Base-by-base conservation (phyloP, 2,888 invertebrate genomes). In the Drosophila pegasa region DNA sequence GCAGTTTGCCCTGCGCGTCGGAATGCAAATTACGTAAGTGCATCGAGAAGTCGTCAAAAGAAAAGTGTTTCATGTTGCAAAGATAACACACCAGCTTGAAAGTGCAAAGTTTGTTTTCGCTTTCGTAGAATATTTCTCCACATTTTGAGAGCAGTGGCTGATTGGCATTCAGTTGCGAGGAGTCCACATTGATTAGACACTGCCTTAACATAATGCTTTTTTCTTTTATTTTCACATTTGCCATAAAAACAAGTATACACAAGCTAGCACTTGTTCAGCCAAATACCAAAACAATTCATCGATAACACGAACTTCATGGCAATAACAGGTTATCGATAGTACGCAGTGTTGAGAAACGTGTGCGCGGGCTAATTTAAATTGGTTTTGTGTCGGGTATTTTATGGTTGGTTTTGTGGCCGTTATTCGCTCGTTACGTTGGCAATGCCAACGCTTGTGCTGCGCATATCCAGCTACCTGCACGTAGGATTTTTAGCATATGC, bases 381-480 rank as follows among this genome's bases (percentile, higher is more conserved):
- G 12, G 29, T 5, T n/a, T 45, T n/a, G n/a, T 14, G 9, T 14
- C 16, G 3, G 45, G 12, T 27, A 16, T 2, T 25, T 55, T 38
- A 12, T 20, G n/a, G 20, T 50, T 27, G 14, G 38, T 38, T n/a
- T 38, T n/a, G 35, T 50, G 4, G 48, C 56, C 6, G 83, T 80
- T 40, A 48, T 71, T 8, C 79, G 64, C 12, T 71, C 65, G 20
- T 48, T 59, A 9, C 57, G 71, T 18, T 71, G 64, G 2, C 73
- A 72, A 65, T 90, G 90, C 67, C 79, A 78, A 40, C 88, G 83
- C 62, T 88, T 90, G 55, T 90, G 90, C 51, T 86, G 86, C 14
- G 90, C 78, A 20, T 75, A 82, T 10, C 91, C 92, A 59, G 89
- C 74, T 31, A 78, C 79, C 56, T 90, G 90, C 10, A 88, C 81